phyloP scores from a whole-genome alignment of 2,797 vertebrate genomes.

The Galago senegalensis region DNA sequence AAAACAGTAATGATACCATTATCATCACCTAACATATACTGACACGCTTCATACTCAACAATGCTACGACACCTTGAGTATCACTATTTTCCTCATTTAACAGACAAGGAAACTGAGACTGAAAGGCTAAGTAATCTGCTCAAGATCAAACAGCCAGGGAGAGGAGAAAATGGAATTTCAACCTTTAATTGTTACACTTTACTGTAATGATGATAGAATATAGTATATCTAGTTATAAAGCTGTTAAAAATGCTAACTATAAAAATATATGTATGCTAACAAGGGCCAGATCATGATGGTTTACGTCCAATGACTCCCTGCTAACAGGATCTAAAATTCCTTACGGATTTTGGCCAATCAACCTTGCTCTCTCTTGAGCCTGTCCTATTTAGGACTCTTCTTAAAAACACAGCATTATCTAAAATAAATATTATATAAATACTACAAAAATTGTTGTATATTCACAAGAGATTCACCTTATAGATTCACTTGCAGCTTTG shows the following conservation, averaged over 20 bases:
- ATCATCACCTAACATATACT: neutral
- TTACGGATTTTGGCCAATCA: slow-evolving; percentile 8
- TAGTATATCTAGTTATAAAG: neutral
- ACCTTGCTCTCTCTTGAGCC: neutral
- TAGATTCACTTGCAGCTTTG: slow-evolving; percentile 99
- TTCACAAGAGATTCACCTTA: slow-evolving; percentile 92
- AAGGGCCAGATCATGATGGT: neutral
- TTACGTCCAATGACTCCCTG: neutral
- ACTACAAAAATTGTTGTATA: neutral
- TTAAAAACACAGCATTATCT: neutral
- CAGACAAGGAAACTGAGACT: neutral
- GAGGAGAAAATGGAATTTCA: neutral
- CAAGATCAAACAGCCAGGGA: neutral
- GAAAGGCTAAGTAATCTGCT: neutral
- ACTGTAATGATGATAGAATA: too few relatives aligned
- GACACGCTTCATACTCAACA: neutral
- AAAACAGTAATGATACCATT: neutral
- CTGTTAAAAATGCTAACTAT: neutral
- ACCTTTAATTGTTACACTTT: neutral
- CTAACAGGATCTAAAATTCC: neutral
- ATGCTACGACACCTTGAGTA: neutral
- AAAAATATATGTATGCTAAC: neutral
- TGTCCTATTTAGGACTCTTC: neutral
- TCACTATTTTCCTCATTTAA: neutral
- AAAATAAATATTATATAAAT: neutral